These are phyloP conservation scores for Aleiodes sp. DNA, from an alignment of 1,140 invertebrate species.

Conservation along the genomic window DNA sequence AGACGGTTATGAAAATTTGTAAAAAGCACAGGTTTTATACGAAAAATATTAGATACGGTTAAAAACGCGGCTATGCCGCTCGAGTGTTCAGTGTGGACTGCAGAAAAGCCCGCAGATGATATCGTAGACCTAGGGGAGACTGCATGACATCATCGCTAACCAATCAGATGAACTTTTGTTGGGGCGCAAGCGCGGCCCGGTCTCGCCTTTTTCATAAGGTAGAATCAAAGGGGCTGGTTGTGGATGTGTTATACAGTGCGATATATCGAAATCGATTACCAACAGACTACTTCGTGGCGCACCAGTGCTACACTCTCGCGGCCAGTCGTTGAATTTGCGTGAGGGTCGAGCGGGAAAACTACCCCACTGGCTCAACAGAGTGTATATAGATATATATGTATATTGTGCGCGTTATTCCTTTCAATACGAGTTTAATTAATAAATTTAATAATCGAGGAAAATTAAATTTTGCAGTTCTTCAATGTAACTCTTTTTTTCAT, in stretches of 20 bases:
- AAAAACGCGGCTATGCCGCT: slow-evolving; percentile 57
- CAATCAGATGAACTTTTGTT: slow-evolving; percentile 45
- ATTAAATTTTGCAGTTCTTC: no score
- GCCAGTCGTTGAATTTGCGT: slow-evolving; percentile 34
- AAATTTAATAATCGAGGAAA: no score
- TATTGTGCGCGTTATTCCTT: no score
- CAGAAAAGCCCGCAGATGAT: slow-evolving; percentile 64
- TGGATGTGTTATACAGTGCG: slow-evolving; percentile 45
- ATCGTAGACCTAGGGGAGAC: slow-evolving; percentile 62
- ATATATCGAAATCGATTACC: slow-evolving; percentile 65
- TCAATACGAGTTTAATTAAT: no score
- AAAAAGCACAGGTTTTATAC: no score
- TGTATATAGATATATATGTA: no score
- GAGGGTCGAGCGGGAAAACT: slow-evolving; percentile 48
- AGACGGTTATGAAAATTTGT: no score
- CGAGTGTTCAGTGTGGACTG: slow-evolving; percentile 61
- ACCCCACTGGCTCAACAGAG: no score
- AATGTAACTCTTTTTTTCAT: no score
- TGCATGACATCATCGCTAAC: slow-evolving; percentile 63
- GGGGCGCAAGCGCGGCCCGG: slow-evolving; percentile 42
- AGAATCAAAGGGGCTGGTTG: background rate
- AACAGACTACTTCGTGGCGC: slow-evolving; percentile 47
- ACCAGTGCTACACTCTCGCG: slow-evolving; percentile 8
- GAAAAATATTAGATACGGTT: no score
- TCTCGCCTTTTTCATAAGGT: background rate